Base-by-base conservation (phyloP, 2,113 vertebrate species). In the Phrynosoma platyrhinos region DNA sequence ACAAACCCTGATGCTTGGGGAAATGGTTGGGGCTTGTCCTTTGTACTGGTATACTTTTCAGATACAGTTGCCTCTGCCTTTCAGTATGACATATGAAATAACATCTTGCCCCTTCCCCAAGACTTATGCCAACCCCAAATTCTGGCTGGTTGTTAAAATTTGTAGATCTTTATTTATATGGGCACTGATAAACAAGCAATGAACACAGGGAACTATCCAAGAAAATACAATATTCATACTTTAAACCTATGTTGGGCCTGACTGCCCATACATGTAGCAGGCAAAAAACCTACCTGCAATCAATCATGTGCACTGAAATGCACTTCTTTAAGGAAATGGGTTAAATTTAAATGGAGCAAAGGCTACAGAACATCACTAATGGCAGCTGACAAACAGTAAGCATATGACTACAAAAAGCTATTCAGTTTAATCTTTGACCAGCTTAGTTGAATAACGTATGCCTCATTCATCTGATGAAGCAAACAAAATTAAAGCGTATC, bases 391-490 rank as follows among this genome's bases (percentile, higher is more conserved):
- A 2, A 36, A 72, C 23, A 64, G 13, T 9, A 58, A 88, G 52
- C 4, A 47, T 0, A 2, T 1, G 30, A 88, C 47, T 2, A 25
- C 52, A 64, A 52, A 84, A 79, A 71, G n/a, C 12, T 2, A 36
- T 25, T 72, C 40, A 81, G 62, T 9, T 42, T 69, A 75, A 90
- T 77, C n/a, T 83, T 30, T 5, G 40, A 66, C 12, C 53, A 55
- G 42, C 23, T 36, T 66, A 85, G 88, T 64, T 74, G 68, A 77
- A 20, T 25, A 79, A 30, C 8, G 52, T 82, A 86, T 76, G 55
- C 40, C 83, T 68, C n/a, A n/a, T 69, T 25, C 80, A 78, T 30
- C 71, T 93, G n/a, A 47, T 53, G 87, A 91, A 92, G 42, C 3
- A 90, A 81, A 25, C 47, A 36, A 53, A 21, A 76, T 84, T 79